Evolutionary conservation across 2,888 invertebrate species (phyloP).

Genomic region (Pomacea canaliculata): DNA sequence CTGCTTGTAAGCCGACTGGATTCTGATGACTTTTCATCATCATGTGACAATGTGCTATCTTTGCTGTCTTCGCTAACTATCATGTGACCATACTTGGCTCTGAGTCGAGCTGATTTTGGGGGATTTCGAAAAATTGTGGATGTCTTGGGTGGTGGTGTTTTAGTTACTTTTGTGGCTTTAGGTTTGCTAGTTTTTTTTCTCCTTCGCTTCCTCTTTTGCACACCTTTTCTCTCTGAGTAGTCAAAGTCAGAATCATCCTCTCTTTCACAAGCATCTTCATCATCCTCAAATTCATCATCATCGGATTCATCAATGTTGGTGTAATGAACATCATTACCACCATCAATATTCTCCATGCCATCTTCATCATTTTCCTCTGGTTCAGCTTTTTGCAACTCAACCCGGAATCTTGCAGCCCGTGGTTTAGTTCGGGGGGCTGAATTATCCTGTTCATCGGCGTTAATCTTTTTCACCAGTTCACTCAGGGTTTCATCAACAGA

Average conservation of each 20-base stretch:
- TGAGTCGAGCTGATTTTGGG: conserved; percentile 18
- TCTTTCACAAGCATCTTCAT: conserved; percentile 16
- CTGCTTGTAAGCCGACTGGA: conserved; percentile 8
- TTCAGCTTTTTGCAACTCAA: conserved; percentile 15
- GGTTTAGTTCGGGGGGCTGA: neutral
- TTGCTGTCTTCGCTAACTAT: neutral
- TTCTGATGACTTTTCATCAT: neutral
- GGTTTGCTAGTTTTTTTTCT: conserved; percentile 1
- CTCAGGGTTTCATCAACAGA: conserved; percentile 5
- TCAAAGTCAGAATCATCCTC: conserved; percentile 26
- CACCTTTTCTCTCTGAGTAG: conserved; percentile 12
- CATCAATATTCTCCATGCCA: neutral
- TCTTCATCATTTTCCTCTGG: conserved; percentile 8
- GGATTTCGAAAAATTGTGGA: conserved; percentile 1
- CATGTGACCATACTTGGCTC: conserved; percentile 14
- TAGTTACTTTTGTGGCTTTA: conserved; percentile 7
- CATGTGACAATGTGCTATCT: neutral
- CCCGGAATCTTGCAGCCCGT: conserved; percentile 11
- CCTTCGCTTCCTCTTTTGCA: neutral
- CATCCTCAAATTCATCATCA: conserved; percentile 15
- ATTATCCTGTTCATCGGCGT: neutral
- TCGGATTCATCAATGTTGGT: neutral
- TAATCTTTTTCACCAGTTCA: neutral
- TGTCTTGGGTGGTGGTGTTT: neutral
- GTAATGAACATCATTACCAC: conserved; percentile 9